These are phyloP conservation scores for Spilogale gracilis DNA, from an alignment of 2,113 vertebrate species.

Conservation along the genomic window DNA sequence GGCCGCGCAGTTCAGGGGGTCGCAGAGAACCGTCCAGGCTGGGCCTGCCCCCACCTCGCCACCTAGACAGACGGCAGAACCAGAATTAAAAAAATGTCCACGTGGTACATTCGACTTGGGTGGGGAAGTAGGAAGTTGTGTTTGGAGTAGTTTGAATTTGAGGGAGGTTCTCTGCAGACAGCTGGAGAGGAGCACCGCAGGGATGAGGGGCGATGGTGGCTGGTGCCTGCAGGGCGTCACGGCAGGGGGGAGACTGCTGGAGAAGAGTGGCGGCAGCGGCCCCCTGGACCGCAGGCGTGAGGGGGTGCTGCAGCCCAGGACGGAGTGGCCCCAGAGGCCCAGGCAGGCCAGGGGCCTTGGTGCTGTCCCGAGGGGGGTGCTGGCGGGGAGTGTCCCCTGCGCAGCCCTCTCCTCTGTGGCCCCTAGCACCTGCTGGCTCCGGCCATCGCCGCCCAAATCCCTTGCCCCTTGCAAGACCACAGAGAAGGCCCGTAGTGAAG, in stretches of 20 bases:
- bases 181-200: background rate
- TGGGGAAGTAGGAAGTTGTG: background rate
- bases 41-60: background rate
- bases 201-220: no score
- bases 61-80: background rate
- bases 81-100: background rate
- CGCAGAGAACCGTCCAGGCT: no score
- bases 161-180: background rate
- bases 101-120: background rate
- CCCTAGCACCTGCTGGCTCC: background rate
- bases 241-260: accelerated
- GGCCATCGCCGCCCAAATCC: background rate
- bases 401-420: background rate
- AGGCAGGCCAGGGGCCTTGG: accelerated
- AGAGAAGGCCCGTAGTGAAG: background rate
- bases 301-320: accelerated
- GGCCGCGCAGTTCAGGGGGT: background rate
- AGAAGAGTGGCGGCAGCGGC: background rate
- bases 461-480: background rate
- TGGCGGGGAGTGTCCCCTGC: background rate
- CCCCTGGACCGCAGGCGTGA: background rate
- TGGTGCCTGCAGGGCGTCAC: background rate
- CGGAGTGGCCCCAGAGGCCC: background rate
- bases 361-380: no score
- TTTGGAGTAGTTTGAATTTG: background rate